Conservation (phyloP, 2,888 invertebrate genomes). For the Ennomos erosarius region DNA sequence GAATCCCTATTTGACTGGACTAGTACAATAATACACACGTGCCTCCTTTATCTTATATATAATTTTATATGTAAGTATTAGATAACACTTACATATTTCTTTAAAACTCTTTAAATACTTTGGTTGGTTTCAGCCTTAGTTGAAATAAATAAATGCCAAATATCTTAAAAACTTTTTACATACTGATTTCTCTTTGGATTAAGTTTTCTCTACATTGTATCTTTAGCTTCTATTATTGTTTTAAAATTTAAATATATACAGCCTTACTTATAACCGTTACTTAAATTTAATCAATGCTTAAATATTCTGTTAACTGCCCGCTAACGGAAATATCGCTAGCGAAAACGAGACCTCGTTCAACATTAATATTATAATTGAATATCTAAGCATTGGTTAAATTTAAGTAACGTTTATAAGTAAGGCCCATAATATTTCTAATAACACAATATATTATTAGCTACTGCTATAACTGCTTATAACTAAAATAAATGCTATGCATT, state of each 20-base stretch:
- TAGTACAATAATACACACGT: background rate
- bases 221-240: too few relatives aligned
- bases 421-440: background rate
- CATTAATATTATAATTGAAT: too few relatives aligned
- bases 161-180: background rate
- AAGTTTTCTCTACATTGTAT: too few relatives aligned
- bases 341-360: too few relatives aligned
- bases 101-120: constrained; percentile 25
- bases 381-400: too few relatives aligned
- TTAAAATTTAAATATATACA: too few relatives aligned
- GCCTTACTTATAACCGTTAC: too few relatives aligned
- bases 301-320: too few relatives aligned
- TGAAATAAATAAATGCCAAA: background rate
- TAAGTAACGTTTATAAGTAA: constrained; percentile 4
- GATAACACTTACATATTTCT: constrained; percentile 8
- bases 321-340: too few relatives aligned
- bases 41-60: constrained; percentile 10
- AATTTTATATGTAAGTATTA: constrained; percentile 2
- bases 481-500: constrained; percentile 28
- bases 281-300: too few relatives aligned
- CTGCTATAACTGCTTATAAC: background rate
- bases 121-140: constrained; percentile 26
- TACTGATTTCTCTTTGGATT: constrained; percentile 17
- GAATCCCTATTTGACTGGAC: too few relatives aligned
- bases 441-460: background rate